phyloP scores from a whole-genome alignment of 2,113 vertebrate species.

The Takifugu flavidus region DNA sequence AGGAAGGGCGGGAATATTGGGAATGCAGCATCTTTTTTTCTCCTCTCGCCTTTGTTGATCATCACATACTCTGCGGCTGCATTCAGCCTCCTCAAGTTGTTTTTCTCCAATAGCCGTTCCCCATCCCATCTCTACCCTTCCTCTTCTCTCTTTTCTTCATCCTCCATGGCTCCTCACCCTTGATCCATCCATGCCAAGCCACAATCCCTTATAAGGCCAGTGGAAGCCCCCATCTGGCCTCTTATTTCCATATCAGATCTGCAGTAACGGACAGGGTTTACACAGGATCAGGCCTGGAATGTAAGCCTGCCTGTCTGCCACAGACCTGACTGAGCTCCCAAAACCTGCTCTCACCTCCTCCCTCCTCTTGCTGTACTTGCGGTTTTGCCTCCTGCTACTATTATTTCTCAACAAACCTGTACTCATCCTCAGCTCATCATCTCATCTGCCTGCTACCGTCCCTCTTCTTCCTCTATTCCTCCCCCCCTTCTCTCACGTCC shows the following conservation, averaged over 20 bases:
- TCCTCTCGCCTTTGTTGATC: constrained; percentile 5
- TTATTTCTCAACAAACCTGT: background rate
- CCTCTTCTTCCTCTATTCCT: background rate
- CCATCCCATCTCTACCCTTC: constrained; percentile 12
- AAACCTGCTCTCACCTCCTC: constrained; percentile 25
- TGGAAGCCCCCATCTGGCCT: constrained; percentile 62
- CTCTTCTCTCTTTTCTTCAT: constrained; percentile 32
- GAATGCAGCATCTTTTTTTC: constrained; percentile 10
- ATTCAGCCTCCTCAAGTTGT: background rate
- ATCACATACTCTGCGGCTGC: constrained; percentile 15
- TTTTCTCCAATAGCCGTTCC: constrained; percentile 12
- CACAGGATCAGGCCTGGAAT: constrained; percentile 64
- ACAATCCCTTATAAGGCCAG: constrained; percentile 67
- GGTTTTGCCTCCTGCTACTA: constrained; percentile 12
- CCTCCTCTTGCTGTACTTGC: background rate
- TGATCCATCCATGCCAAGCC: constrained; percentile 55
- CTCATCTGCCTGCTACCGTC: background rate
- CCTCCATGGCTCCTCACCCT: constrained; percentile 43
- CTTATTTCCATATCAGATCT: constrained; percentile 70
- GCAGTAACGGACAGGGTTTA: constrained; percentile 61
- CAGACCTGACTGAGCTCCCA: constrained; percentile 17
- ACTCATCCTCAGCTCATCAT: background rate
- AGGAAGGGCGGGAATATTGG: constrained; percentile 45
- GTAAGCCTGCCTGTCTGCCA: constrained; percentile 34
- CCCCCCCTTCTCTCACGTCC: background rate